Percentiles rank a stretch among this genome's conserved stretches.
Conservation (phyloP, 2,113 vertebrate genomes). For the Brachyistius frenatus region DNA sequence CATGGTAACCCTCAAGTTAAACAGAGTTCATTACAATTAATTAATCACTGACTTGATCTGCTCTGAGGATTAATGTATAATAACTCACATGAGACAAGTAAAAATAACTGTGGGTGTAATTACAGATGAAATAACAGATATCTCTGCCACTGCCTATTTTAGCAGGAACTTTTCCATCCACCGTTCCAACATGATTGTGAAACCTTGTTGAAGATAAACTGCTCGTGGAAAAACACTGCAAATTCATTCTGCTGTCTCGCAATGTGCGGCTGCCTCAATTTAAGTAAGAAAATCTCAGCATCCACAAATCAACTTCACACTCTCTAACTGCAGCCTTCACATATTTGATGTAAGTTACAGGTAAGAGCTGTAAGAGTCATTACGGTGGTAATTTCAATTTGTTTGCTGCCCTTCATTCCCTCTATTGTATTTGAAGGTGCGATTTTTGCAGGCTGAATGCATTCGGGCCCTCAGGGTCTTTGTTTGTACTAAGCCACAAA, state of each 20-base stretch:
- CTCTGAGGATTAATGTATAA: constrained; percentile 34
- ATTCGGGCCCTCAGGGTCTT: constrained; percentile 38
- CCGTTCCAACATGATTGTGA: constrained; percentile 56
- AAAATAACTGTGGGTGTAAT: constrained; percentile 27
- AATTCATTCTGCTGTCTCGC: constrained; percentile 21
- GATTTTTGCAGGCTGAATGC: constrained; percentile 51
- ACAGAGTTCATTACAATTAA: constrained; percentile 25
- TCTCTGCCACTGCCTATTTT: constrained; percentile 40
- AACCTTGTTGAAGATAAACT: constrained; percentile 33
- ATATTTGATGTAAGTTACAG: constrained; percentile 40
- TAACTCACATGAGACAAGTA: constrained; percentile 22
- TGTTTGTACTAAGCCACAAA: constrained; percentile 53
- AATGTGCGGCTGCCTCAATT: constrained; percentile 39
- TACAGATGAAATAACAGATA: constrained; percentile 40
- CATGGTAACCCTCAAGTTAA: constrained; percentile 3
- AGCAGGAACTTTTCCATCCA: constrained; percentile 43
- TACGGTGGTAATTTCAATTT: constrained; percentile 64
- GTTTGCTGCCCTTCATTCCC: constrained; percentile 56
- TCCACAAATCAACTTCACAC: constrained; percentile 45
- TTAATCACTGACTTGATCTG: constrained; percentile 16
- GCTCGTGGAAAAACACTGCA: constrained; percentile 24
- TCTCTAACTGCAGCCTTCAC: constrained; percentile 37
- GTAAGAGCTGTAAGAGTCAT: constrained; percentile 45
- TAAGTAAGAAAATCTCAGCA: constrained; percentile 60
- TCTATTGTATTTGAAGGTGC: constrained; percentile 67